Evolutionary conservation across 2,797 vertebrate species (phyloP), one percentile per base, ranked within the genome.

Genomic region (Poliocrania exsul): DNA sequence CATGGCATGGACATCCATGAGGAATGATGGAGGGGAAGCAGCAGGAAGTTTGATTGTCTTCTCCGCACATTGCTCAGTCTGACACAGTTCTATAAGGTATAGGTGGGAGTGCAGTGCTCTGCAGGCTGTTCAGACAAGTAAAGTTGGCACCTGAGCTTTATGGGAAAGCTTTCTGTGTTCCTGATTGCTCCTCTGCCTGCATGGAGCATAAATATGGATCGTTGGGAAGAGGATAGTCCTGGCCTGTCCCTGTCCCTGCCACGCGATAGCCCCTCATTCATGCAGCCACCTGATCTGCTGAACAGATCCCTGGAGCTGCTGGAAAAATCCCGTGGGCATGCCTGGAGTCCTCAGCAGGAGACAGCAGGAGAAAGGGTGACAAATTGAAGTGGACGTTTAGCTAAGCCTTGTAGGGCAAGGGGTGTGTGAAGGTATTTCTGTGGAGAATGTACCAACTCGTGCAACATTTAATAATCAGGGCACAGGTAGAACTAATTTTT

Each of bases 201-300:
- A 4, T 17, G 33, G n/a, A 65, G 74, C 78, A 60, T 88, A 88
- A 95, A 92, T 87, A 79, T 17, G 70, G 73, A 56, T 86, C 0
- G 1, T 66, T 69, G 10, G 58, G 92, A 42, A 86, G 17, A 56
- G 88, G 91, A 72, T 75, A 83, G 61, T 74, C 46, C 85, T 90
- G 87, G 29, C 72, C 81, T 92, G 33, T 54, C 62, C 75, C 40
- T 79, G 60, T 13, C 49, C 71, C 0, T 7, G 90, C 94, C 66
- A 91, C 65, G 72, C 5, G 69, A 93, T 88, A 95, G 92, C 65
- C 37, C 81, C 91, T 93, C 79, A 61, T 89, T 91, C 81, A 92
- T 89, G 71, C 90, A 74, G 94, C 94, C 82, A 91, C 72, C 85
- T 90, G 92, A 96, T 89, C 82, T 64, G 69, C 3, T 82, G 58